These are phyloP conservation scores for Tupiocoris notatus DNA, from an alignment of 2,888 invertebrate species.

Conservation along the genomic window DNA sequence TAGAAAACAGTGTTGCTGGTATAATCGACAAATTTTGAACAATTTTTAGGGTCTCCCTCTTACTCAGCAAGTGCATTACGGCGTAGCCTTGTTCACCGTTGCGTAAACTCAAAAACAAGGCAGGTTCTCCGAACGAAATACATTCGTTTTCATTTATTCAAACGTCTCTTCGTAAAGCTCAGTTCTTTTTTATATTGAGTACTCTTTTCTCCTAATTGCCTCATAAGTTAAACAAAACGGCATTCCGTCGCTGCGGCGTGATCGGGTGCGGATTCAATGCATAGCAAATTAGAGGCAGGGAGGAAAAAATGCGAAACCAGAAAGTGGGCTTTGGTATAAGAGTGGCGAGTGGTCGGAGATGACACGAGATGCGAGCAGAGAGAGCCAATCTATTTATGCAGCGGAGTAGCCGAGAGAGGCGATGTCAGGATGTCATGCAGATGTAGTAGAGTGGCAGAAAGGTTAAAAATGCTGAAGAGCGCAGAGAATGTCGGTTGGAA, in stretches of 20 bases:
- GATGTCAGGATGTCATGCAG: constrained; percentile 1
- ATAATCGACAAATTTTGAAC: too few relatives aligned
- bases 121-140: too few relatives aligned
- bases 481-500: background rate
- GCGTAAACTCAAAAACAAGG: too few relatives aligned
- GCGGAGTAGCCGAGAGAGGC: background rate
- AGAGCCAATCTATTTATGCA: constrained; percentile 37
- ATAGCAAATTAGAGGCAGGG: constrained; percentile 47
- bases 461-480: background rate
- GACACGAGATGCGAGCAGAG: background rate
- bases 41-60: too few relatives aligned
- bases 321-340: background rate
- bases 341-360: background rate
- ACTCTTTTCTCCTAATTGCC: constrained; percentile 47
- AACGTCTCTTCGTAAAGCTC: constrained; percentile 30
- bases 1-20: too few relatives aligned
- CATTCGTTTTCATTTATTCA: constrained; percentile 48
- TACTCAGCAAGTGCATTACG: too few relatives aligned
- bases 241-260: constrained; percentile 33
- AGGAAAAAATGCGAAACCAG: background rate
- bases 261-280: constrained; percentile 48
- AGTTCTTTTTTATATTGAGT: constrained; percentile 17
- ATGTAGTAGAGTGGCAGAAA: background rate
- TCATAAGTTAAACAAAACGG: constrained; percentile 48
- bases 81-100: too few relatives aligned